A percentile compares a stretch with the other conserved stretches of the same genome.
Conservation (phyloP, 2,888 invertebrate species). For the Dasypogon diadema region DNA sequence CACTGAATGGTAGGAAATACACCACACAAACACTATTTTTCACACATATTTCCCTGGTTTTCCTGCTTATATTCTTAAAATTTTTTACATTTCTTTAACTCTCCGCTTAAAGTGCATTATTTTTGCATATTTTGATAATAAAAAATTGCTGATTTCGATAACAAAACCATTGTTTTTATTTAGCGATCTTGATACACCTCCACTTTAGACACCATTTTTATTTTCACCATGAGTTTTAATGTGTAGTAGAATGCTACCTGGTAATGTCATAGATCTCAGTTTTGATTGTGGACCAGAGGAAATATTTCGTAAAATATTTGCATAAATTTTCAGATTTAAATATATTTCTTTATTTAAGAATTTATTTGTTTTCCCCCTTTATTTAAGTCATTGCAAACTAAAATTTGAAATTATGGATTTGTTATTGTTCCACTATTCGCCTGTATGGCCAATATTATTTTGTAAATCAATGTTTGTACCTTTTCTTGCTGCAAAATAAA, state of each 20-base stretch:
- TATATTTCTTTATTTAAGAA: too few species aligned
- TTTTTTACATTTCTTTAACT: not conserved
- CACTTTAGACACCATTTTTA: slow-evolving; percentile 49
- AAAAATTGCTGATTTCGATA: slow-evolving; percentile 11
- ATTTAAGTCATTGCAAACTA: too few species aligned
- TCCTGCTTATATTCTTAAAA: not conserved
- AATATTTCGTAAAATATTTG: too few species aligned
- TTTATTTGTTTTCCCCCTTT: too few species aligned
- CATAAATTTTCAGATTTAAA: too few species aligned
- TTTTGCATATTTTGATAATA: not conserved
- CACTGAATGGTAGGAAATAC: slow-evolving; percentile 32
- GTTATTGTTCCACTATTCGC: too few species aligned
- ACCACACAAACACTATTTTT: slow-evolving; percentile 51
- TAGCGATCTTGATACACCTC: slow-evolving; percentile 42
- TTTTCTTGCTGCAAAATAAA: too few species aligned
- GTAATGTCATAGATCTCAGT: too few species aligned
- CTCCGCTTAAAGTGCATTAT: not conserved
- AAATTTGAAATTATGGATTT: too few species aligned
- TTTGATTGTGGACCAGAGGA: too few species aligned
- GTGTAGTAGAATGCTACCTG: slow-evolving; percentile 21
- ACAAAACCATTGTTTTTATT: slow-evolving; percentile 52
- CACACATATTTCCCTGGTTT: slow-evolving; percentile 8
- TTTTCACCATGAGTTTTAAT: slow-evolving; percentile 29
- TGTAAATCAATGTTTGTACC: too few species aligned
- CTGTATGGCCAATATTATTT: too few species aligned